Evolutionary conservation across 2,888 invertebrate genomes (phyloP), one percentile per base, ranked within the genome.

Genomic region (Athripsodes cinereus): DNA sequence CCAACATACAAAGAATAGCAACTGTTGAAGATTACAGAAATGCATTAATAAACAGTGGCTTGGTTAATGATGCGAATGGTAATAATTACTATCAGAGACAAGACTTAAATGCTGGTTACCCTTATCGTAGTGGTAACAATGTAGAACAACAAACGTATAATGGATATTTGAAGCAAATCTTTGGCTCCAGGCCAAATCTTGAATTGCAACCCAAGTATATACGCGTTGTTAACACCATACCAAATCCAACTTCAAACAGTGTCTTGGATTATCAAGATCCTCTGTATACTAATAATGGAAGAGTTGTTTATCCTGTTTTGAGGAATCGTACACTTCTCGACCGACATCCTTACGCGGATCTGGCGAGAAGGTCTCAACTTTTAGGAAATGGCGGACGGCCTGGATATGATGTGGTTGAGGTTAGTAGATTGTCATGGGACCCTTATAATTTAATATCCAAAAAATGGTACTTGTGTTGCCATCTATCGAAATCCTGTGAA

Each of bases 141-240:
- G 40, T 40, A 3, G 16, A 2, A 40, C 40, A 40, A 16, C 40
- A 40, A 40, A 40, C 40, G 3, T 40, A 40, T 16, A 50, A 22
- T 22, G 50, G 22, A 16, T 50, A 50, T 50, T 22, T 50, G 16
- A 22, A 21, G 13, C 50, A 50, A 50, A 21, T 50, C 22, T 22
- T 22, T 40, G 40, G 40, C 40, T 8, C 13, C 16, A 16, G 40
- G 13, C 40, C 40, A 40, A 40, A 16, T 40, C n/a, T n/a, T n/a
- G n/a, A n/a, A n/a, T 10, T 10, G 10, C 26, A 40, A 40, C 16
- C 13, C 40, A 8, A 2, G n/a, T 8, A 16, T 8, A 3, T 40
- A 13, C 40, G 2, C 8, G 3, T 8, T n/a, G 13, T 16, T 16
- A 40, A 40, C 40, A 40, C 40, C 13, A 26, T 26, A 6, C 5